A percentile compares a stretch with the other conserved stretches of the same genome.
These are phyloP conservation scores for Rhipidura dahli DNA, from an alignment of 2,113 vertebrate genomes.

Conservation along the genomic window DNA sequence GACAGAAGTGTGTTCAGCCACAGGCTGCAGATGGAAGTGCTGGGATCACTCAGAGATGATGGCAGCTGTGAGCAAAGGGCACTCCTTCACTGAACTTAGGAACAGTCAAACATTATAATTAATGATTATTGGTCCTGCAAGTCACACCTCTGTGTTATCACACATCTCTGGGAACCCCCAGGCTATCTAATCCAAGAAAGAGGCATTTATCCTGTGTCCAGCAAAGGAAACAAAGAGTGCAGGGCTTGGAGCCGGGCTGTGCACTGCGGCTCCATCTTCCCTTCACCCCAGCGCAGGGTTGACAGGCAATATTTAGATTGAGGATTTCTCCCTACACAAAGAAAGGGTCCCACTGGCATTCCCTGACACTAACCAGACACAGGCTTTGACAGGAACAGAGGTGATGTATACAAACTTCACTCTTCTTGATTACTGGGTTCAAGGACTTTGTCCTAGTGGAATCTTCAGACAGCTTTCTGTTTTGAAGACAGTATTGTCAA, in stretches of 20 bases:
- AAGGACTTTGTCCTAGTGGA: background rate
- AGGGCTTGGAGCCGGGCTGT: rapidly evolving
- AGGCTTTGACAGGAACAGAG: background rate
- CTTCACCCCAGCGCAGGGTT: background rate
- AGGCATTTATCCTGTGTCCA: background rate
- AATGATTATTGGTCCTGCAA: background rate
- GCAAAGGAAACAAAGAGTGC: background rate
- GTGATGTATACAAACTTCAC: constrained; percentile 1
- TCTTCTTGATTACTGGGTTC: background rate
- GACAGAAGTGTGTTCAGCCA: background rate
- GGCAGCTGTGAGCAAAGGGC: background rate
- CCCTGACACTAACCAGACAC: constrained; percentile 3
- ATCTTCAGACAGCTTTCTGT: background rate
- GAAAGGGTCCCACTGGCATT: background rate
- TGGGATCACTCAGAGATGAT: background rate
- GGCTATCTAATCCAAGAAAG: background rate
- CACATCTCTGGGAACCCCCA: background rate
- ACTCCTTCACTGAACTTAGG: background rate
- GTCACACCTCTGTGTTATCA: constrained; percentile 22
- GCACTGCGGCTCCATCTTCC: rapidly evolving
- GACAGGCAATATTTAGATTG: background rate
- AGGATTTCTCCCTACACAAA: background rate
- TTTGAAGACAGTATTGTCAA: background rate
- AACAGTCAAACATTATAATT: constrained; percentile 49
- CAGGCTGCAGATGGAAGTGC: background rate